Conservation (phyloP, 1,140 invertebrate genomes). For the Kradibia gibbosae region DNA sequence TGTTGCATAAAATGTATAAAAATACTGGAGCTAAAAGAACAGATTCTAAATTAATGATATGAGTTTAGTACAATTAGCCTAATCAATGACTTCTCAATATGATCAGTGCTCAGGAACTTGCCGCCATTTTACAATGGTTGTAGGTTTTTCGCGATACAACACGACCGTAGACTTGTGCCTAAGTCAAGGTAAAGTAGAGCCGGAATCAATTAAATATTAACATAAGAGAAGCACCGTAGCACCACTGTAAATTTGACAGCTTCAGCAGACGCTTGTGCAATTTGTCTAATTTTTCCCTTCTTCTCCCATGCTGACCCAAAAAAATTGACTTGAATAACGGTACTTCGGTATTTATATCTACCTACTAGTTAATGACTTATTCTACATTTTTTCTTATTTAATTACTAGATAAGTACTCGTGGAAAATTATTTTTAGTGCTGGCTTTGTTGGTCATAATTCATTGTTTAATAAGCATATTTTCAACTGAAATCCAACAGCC, state of each 20-base stretch:
- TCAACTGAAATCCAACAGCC: neutral
- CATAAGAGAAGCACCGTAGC: conserved; percentile 49
- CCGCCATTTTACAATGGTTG: conserved; percentile 52
- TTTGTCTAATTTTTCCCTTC: conserved; percentile 26
- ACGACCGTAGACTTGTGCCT: conserved; percentile 5
- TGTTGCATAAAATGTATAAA: too few species aligned
- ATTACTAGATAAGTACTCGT: neutral
- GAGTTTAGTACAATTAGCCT: too few species aligned
- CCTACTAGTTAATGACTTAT: neutral
- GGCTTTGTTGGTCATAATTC: neutral
- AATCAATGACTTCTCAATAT: conserved; percentile 60
- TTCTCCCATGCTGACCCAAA: neutral
- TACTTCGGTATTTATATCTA: neutral
- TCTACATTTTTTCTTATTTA: neutral
- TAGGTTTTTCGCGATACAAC: conserved; percentile 57
- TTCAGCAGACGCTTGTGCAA: conserved; percentile 33
- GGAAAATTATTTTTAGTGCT: neutral
- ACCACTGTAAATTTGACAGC: conserved; percentile 14
- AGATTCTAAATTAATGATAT: too few species aligned
- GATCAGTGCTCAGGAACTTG: conserved; percentile 39
- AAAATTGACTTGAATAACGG: neutral
- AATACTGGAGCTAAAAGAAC: too few species aligned
- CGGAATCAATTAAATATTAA: conserved; percentile 60
- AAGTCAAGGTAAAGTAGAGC: neutral
- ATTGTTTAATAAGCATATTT: neutral